phyloP scores from a whole-genome alignment of 2,888 invertebrate species.

The Notocelia uddmanniana region DNA sequence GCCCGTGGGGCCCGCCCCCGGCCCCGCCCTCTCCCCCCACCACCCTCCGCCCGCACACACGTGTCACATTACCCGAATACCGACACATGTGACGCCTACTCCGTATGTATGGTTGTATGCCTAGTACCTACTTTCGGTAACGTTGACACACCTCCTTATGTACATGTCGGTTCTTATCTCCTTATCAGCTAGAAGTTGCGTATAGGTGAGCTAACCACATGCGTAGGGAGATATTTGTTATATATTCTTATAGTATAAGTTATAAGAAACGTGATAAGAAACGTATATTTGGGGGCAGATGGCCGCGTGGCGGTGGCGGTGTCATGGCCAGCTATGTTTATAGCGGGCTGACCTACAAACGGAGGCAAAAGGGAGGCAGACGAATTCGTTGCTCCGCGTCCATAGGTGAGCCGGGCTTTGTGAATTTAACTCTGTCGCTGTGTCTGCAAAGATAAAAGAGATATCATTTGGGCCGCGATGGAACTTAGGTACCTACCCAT shows the following conservation, averaged over 20 bases:
- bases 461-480: slow-evolving; percentile 4
- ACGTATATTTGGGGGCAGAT: slow-evolving; percentile 3
- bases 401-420: slow-evolving; percentile 31
- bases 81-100: slow-evolving; percentile 82
- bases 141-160: slow-evolving; percentile 47
- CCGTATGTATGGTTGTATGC: slow-evolving; percentile 75
- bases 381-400: slow-evolving; percentile 25
- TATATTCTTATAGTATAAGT: neutral
- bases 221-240: neutral
- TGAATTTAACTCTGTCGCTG: slow-evolving; percentile 26
- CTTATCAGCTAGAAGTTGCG: slow-evolving; percentile 28
- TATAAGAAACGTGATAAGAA: slow-evolving; percentile 4
- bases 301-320: slow-evolving; percentile 32
- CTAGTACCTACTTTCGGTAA: slow-evolving; percentile 69
- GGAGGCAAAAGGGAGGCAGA: slow-evolving; percentile 32
- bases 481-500: no score
- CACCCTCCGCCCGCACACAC: slow-evolving; percentile 70
- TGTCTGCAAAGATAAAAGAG: slow-evolving; percentile 15
- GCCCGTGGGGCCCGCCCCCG: slow-evolving; percentile 62
- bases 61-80: slow-evolving; percentile 76
- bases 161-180: slow-evolving; percentile 19
- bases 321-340: slow-evolving; percentile 41
- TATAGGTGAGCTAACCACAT: slow-evolving; percentile 3
- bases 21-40: slow-evolving; percentile 73
- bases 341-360: slow-evolving; percentile 43